A percentile compares a stretch with the other conserved stretches of the same genome.
phyloP scores from a whole-genome alignment of 2,888 invertebrate species.

The Acanthosepion pharaonis region DNA sequence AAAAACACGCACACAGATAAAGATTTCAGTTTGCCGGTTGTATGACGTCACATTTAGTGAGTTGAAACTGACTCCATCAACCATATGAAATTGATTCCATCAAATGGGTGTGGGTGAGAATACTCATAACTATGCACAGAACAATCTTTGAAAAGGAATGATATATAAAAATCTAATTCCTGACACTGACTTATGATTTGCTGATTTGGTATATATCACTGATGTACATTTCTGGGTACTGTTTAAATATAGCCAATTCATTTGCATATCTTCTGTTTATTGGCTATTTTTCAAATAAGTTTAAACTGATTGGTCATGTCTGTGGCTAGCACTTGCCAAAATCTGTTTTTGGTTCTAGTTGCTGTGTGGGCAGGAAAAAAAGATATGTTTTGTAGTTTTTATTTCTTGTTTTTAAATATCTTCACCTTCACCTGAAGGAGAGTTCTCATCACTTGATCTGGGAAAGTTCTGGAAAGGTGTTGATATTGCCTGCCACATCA shows the following conservation, averaged over 20 bases:
- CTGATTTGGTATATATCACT: not conserved
- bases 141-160: too few relatives aligned
- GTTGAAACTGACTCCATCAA: too few relatives aligned
- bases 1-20: too few relatives aligned
- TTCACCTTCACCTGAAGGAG: not conserved
- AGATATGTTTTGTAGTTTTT: not conserved
- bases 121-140: too few relatives aligned
- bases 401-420: not conserved
- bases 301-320: not conserved
- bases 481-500: not conserved
- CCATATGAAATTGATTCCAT: too few relatives aligned
- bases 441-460: not conserved
- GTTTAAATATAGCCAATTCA: not conserved
- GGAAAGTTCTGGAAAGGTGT: not conserved
- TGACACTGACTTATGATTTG: too few relatives aligned
- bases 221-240: not conserved
- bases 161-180: too few relatives aligned
- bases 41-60: too few relatives aligned
- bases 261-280: constrained; percentile 8
- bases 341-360: not conserved
- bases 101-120: too few relatives aligned
- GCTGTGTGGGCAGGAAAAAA: not conserved
- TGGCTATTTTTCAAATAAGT: constrained; percentile 1
- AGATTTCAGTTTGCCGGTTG: too few relatives aligned
- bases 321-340: not conserved